These are phyloP conservation scores for Sylvia borin DNA, from an alignment of 2,797 vertebrate genomes.

Conservation along the genomic window DNA sequence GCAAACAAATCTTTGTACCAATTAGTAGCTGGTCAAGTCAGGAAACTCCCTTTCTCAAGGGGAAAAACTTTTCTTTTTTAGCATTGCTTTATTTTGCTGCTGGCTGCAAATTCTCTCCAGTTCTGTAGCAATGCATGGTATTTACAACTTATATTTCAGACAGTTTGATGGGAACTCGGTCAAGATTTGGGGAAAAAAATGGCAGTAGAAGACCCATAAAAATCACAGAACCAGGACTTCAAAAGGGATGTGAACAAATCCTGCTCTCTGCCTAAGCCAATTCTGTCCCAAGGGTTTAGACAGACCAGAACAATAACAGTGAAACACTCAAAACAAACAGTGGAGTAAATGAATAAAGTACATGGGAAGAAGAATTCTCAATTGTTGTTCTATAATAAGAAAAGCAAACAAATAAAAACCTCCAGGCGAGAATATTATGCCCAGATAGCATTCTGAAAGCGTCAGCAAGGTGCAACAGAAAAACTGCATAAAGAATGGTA, in stretches of 20 bases:
- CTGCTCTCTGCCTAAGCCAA: neutral
- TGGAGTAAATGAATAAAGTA: slow-evolving; percentile 23
- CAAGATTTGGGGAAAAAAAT: neutral
- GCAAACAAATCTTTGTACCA: slow-evolving; percentile 46
- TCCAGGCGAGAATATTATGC: neutral
- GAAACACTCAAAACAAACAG: slow-evolving; percentile 28
- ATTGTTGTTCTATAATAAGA: slow-evolving; percentile 20
- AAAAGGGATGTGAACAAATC: slow-evolving; percentile 16
- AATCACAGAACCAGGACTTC: neutral
- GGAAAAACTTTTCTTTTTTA: neutral
- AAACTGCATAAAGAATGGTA: neutral
- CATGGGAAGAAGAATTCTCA: slow-evolving; percentile 8
- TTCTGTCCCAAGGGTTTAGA: slow-evolving; percentile 28
- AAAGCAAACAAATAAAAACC: slow-evolving; percentile 48
- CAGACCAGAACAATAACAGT: slow-evolving; percentile 18
- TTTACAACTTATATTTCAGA: neutral
- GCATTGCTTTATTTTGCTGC: neutral
- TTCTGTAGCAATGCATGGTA: neutral
- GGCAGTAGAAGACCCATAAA: neutral
- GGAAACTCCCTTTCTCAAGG: slow-evolving; percentile 30
- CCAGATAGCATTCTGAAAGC: neutral
- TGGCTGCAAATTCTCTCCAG: neutral
- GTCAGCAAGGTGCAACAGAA: neutral
- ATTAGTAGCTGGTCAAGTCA: slow-evolving; percentile 45
- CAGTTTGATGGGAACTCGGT: neutral